phyloP scores from a whole-genome alignment of 1,140 invertebrate species.

The Drosophila kanapiae region DNA sequence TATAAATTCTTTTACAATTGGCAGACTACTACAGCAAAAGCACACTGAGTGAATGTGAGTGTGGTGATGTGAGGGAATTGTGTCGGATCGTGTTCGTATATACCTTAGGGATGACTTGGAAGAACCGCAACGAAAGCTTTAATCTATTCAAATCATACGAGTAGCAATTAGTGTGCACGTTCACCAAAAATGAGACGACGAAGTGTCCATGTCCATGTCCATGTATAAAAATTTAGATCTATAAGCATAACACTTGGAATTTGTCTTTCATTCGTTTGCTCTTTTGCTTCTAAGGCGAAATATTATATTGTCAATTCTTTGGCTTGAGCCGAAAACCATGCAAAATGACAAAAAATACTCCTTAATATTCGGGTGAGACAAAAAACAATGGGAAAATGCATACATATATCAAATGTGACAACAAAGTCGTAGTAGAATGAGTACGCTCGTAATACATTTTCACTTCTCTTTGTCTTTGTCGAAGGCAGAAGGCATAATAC shows the following conservation, averaged over 20 bases:
- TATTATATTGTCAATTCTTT: conserved; percentile 85
- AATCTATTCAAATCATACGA: conserved; percentile 51
- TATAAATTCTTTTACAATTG: conserved; percentile 83
- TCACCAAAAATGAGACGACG: conserved; percentile 63
- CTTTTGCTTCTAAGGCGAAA: conserved; percentile 83
- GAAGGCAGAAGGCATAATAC: conserved; percentile 78
- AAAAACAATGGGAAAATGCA: conserved; percentile 41
- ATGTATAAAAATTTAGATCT: conserved; percentile 83
- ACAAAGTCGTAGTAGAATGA: conserved; percentile 48
- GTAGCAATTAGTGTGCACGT: conserved; percentile 44
- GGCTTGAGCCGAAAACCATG: conserved; percentile 85
- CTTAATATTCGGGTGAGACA: conserved; percentile 59
- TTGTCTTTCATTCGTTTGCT: conserved; percentile 75
- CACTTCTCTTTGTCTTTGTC: conserved; percentile 39
- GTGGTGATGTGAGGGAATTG: background rate
- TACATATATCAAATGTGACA: conserved; percentile 36
- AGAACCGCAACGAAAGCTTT: conserved; percentile 71
- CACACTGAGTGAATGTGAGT: conserved; percentile 59
- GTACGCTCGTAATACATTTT: conserved; percentile 42
- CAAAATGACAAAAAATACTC: conserved; percentile 85
- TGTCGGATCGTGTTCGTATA: conserved; percentile 25
- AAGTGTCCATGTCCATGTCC: conserved; percentile 55
- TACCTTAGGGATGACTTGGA: conserved; percentile 55
- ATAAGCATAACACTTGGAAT: conserved; percentile 84
- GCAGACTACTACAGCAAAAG: conserved; percentile 82